These are phyloP conservation scores for Takifugu flavidus DNA, from an alignment of 2,113 vertebrate genomes.

Conservation along the genomic window DNA sequence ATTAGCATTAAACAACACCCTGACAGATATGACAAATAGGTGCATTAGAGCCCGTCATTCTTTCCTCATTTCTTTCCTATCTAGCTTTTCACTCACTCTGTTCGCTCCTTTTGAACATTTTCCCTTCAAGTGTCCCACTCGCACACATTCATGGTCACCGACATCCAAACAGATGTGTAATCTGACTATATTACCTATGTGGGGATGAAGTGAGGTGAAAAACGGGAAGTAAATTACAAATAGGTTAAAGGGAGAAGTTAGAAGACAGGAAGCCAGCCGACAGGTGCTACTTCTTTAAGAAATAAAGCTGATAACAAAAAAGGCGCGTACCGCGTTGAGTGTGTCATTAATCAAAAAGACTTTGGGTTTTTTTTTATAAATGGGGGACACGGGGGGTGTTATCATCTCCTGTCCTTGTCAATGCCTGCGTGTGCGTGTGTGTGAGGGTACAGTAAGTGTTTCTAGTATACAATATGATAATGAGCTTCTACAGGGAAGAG, in stretches of 20 bases:
- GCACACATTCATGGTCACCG: constrained; percentile 50
- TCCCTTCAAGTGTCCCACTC: constrained; percentile 39
- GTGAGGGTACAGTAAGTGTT: constrained; percentile 6
- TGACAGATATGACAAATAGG: constrained; percentile 92
- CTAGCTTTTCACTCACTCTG: constrained; percentile 45
- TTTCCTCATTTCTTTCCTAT: constrained; percentile 63
- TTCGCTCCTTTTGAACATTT: constrained; percentile 48
- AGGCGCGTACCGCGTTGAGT: constrained; percentile 13
- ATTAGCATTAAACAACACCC: constrained; percentile 87
- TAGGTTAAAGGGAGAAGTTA: constrained; percentile 33
- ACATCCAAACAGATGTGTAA: constrained; percentile 71
- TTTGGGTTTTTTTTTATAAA: constrained; percentile 36
- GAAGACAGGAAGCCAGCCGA: constrained; percentile 28
- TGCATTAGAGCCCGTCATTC: constrained; percentile 85
- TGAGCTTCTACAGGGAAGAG: constrained; percentile 4
- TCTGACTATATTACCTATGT: constrained; percentile 63
- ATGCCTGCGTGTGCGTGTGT: constrained; percentile 5
- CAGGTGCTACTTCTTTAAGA: constrained; percentile 43
- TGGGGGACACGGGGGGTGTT: constrained; percentile 15
- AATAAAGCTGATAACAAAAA: constrained; percentile 10
- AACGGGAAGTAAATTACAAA: constrained; percentile 48
- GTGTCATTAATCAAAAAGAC: constrained; percentile 62
- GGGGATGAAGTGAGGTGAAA: constrained; percentile 54
- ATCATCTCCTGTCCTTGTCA: constrained; percentile 44
- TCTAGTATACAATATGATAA: constrained; percentile 3